Base-by-base conservation (phyloP, 2,888 invertebrate genomes). In the Rotaria macrura region DNA sequence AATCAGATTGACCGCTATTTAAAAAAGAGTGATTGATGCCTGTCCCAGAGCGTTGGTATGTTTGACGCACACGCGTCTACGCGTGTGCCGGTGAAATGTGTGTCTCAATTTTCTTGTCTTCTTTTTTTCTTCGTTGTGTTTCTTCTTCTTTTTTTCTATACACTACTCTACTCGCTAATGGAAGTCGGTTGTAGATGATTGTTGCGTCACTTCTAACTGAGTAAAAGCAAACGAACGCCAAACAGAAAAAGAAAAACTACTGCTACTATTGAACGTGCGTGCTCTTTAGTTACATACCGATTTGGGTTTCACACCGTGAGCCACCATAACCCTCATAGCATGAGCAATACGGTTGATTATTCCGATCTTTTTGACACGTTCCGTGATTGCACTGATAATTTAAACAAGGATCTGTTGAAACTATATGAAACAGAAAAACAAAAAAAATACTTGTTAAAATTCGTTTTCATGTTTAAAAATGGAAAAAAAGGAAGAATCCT, bases 21-120 rank as follows among this genome's bases (percentile, higher is more conserved):
- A 12, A 57, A 6, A 29, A 14, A 29, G 7, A 29, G 55, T 57
- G 55, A 57, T 57, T 57, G 55, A 57, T 57, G 55, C 29, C 29
- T 57, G 25, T 57, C 55, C 55, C 55, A 57, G n/a, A 57, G 55
- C 55, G n/a, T 57, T 57, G 10, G 25, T n/a, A 57, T 29, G 29
- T 2, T 57, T 12, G n/a, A 4, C 3, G 52, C 52, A 23, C 20
- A 23, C 52, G 52, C 52, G 52, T 52, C 23, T 2, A 57, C 29
- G 29, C 55, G 29, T 57, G 55, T 25, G 25, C 20, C 29, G 55
- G 12, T 57, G 9, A 57, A 57, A 57, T 29, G 29, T n/a, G 55
- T 57, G 55, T 57, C 55, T 57, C 55, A 57, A 57, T 57, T 57
- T 57, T 57, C 55, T 57, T 57, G 55, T 57, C 55, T 57, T 57